Percentiles rank a stretch among this genome's conserved stretches.
Evolutionary conservation across 2,797 vertebrate species (phyloP).

Genomic region (Liparis tanakae): DNA sequence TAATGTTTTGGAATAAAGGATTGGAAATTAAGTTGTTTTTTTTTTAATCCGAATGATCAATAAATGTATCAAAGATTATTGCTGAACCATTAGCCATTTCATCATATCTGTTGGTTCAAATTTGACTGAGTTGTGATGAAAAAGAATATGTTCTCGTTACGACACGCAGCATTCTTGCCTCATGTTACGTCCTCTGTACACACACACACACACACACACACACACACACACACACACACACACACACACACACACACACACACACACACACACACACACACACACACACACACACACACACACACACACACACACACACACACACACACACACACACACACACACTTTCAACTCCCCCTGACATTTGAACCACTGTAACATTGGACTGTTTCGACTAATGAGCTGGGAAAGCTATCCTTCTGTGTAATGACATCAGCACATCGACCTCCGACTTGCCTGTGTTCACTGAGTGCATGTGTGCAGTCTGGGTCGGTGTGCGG

Average conservation of each 20-base stretch:
- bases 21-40: too few species aligned
- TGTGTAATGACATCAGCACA: not conserved
- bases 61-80: too few species aligned
- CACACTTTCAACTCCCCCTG: not conserved
- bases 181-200: not conserved
- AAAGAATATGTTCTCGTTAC: not conserved
- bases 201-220: too few species aligned
- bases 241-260: too few species aligned
- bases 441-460: conserved; percentile 49
- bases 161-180: not conserved
- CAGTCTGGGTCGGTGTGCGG: conserved; percentile 36
- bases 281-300: too few species aligned
- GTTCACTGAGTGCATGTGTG: conserved; percentile 23
- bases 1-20: too few species aligned
- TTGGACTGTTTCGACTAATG: not conserved
- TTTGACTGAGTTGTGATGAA: not conserved
- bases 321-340: too few species aligned
- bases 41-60: too few species aligned
- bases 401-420: not conserved
- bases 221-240: too few species aligned
- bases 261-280: too few species aligned
- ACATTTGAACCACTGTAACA: not conserved
- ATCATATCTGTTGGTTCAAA: not conserved
- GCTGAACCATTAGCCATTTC: too few species aligned
- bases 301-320: too few species aligned